Conservation (phyloP, 1,140 invertebrate genomes). For the Tyrophagus putrescentiae region DNA sequence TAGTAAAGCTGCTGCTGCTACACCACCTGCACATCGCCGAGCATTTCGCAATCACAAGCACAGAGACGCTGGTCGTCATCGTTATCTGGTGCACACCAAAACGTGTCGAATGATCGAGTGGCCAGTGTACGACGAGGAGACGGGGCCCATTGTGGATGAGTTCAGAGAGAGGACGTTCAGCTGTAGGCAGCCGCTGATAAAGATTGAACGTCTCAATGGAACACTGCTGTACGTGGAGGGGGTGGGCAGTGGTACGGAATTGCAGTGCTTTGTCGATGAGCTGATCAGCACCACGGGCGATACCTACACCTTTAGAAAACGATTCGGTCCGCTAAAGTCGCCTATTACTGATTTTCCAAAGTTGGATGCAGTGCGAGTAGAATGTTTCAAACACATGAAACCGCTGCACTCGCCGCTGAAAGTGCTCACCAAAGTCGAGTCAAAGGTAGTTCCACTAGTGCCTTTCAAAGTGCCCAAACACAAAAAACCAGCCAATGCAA, state of each 20-base stretch:
- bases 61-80: background rate
- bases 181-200: background rate
- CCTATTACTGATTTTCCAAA: background rate
- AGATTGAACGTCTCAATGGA: conserved; percentile 7
- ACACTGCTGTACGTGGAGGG: background rate
- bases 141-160: background rate
- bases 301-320: background rate
- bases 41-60: no score
- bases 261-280: conserved; percentile 2
- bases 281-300: background rate
- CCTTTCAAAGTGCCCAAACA: background rate
- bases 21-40: no score
- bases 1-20: no score
- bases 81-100: conserved; percentile 6
- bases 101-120: conserved; percentile 11
- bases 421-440: background rate
- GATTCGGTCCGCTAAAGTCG: background rate
- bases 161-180: background rate
- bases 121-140: conserved; percentile 15
- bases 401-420: conserved; percentile 1
- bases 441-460: background rate
- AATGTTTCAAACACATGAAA: conserved; percentile 6
- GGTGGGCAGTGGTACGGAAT: background rate
- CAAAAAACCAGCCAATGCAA: background rate
- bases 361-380: background rate